phyloP scores from a whole-genome alignment of 2,888 invertebrate genomes.

The Autographa gamma region DNA sequence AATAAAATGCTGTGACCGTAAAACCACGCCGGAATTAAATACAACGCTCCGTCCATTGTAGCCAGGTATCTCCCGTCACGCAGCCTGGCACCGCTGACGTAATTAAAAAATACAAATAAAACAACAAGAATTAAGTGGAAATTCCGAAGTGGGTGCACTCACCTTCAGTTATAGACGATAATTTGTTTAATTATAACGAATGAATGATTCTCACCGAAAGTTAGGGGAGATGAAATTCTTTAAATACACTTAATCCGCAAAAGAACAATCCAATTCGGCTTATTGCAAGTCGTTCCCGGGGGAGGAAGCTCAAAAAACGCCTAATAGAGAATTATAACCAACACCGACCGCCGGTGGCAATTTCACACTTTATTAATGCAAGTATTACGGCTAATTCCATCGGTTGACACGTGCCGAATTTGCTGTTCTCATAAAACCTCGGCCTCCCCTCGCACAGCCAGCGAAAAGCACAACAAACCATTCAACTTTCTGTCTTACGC shows the following conservation, averaged over 20 bases:
- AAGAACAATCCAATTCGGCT: conserved; percentile 71
- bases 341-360: conserved; percentile 83
- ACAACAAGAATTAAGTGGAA: conserved; percentile 49
- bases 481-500: conserved; percentile 69
- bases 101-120: conserved; percentile 69
- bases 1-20: conserved; percentile 85
- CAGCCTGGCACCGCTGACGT: conserved; percentile 61
- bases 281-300: conserved; percentile 50
- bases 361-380: conserved; percentile 89
- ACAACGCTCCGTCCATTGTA: conserved; percentile 67
- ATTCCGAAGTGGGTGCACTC: conserved; percentile 50
- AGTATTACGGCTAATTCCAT: conserved; percentile 88
- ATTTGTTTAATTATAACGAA: conserved; percentile 42
- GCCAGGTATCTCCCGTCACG: conserved; percentile 68
- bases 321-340: conserved; percentile 87
- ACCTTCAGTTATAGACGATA: conserved; percentile 48
- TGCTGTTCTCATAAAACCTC: conserved; percentile 85
- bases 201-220: conserved; percentile 22
- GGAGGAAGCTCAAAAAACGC: conserved; percentile 71
- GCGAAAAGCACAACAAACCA: conserved; percentile 61
- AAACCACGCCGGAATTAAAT: conserved; percentile 84
- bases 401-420: conserved; percentile 87
- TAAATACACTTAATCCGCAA: conserved; percentile 57
- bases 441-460: conserved; percentile 65
- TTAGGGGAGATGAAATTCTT: conserved; percentile 21